phyloP scores from a whole-genome alignment of 2,113 vertebrate species.

The Xiphorhynchus elegans region DNA sequence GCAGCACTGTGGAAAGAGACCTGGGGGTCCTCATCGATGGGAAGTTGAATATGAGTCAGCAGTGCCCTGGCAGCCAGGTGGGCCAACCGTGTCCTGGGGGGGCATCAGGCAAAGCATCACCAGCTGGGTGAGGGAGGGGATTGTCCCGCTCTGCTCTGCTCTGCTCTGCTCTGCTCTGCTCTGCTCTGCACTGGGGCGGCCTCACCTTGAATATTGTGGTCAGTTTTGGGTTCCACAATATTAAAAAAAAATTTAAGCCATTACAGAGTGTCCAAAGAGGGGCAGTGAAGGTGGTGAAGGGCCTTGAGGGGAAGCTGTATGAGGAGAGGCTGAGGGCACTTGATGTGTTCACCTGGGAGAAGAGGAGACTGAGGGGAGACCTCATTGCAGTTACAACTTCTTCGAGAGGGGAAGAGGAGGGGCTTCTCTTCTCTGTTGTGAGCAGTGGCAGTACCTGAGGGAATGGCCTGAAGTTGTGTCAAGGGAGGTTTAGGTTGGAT shows the following conservation, averaged over 20 bases:
- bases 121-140: neutral
- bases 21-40: neutral
- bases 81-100: neutral
- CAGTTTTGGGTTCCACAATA: neutral
- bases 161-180: too few species aligned
- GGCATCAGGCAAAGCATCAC: neutral
- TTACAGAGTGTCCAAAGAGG: neutral
- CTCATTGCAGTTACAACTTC: neutral
- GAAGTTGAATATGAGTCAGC: neutral
- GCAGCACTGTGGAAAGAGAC: neutral
- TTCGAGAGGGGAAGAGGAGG: neutral
- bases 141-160: neutral
- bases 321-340: neutral
- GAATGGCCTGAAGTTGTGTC: neutral
- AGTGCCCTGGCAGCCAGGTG: neutral
- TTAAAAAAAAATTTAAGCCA: neutral
- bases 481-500: neutral
- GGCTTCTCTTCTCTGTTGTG: neutral
- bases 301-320: neutral
- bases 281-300: neutral
- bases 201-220: neutral
- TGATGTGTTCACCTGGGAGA: neutral
- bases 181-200: neutral
- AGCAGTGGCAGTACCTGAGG: neutral
- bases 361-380: neutral